Evolutionary conservation across 1,140 invertebrate species (phyloP).

Genomic region (Hydropsyche tenuis): DNA sequence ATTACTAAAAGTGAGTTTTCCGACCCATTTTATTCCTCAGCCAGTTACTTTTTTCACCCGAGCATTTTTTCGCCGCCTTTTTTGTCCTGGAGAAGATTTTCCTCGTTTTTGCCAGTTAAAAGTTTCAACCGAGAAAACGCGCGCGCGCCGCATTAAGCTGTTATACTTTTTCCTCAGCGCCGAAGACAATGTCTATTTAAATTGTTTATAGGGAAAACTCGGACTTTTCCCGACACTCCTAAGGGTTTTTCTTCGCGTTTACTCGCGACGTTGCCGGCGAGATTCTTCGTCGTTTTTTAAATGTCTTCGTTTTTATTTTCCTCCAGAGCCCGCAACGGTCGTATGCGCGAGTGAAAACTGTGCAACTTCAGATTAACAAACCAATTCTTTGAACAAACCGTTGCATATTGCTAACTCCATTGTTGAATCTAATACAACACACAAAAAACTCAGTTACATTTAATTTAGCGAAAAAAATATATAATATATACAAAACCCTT

Average conservation of each 20-base stretch:
- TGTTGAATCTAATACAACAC: no score
- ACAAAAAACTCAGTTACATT: no score
- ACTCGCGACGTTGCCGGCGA: no score
- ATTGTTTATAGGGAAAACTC: constrained; percentile 35
- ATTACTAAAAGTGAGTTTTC: background rate
- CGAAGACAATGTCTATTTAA: constrained; percentile 39
- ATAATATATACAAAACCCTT: no score
- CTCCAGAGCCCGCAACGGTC: background rate
- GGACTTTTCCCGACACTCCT: constrained; percentile 22
- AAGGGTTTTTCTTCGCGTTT: background rate
- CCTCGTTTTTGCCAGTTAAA: constrained; percentile 32
- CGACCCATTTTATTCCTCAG: no score
- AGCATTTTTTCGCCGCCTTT: background rate
- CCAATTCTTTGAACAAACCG: no score
- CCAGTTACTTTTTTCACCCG: background rate
- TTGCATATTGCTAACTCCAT: no score
- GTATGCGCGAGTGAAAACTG: background rate
- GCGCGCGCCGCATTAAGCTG: constrained; percentile 29
- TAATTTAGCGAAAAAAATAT: no score
- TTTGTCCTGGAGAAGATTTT: constrained; percentile 19
- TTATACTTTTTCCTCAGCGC: constrained; percentile 19
- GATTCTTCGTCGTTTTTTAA: no score
- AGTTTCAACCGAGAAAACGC: constrained; percentile 18
- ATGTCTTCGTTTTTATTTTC: background rate
- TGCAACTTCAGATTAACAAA: background rate